phyloP scores from a whole-genome alignment of 2,797 vertebrate genomes.

The Ataeniobius toweri region DNA sequence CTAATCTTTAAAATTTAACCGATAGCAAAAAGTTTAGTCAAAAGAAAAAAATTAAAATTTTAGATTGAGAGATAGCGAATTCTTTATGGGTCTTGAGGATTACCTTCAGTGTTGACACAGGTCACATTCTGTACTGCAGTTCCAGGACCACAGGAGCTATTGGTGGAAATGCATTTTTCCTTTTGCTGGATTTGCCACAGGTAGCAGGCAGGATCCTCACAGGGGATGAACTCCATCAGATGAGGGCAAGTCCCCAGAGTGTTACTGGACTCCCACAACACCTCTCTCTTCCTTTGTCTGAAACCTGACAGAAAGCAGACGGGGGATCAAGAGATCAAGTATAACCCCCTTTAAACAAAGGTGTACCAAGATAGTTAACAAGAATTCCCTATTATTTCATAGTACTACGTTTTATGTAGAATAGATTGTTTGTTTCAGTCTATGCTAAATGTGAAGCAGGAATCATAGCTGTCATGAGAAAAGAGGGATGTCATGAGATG shows the following conservation, averaged over 20 bases:
- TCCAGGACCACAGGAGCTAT: constrained; percentile 86
- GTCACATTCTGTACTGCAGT: constrained; percentile 76
- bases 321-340: neutral
- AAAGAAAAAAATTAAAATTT: constrained; percentile 1
- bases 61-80: neutral
- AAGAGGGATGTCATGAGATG: too few relatives aligned
- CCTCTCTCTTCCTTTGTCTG: constrained; percentile 84
- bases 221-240: constrained; percentile 87
- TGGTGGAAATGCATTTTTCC: constrained; percentile 78
- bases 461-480: neutral
- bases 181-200: constrained; percentile 81
- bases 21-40: neutral
- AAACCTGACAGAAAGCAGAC: constrained; percentile 79
- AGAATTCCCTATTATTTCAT: neutral
- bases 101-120: constrained; percentile 86
- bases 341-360: neutral
- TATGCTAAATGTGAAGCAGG: neutral
- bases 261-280: constrained; percentile 79
- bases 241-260: constrained; percentile 82
- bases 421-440: neutral
- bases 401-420: neutral
- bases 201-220: constrained; percentile 88
- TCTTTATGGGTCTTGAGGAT: neutral
- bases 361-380: neutral
- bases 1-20: neutral